Conservation (phyloP, 2,113 vertebrate species). For the Melospiza melodia region DNA sequence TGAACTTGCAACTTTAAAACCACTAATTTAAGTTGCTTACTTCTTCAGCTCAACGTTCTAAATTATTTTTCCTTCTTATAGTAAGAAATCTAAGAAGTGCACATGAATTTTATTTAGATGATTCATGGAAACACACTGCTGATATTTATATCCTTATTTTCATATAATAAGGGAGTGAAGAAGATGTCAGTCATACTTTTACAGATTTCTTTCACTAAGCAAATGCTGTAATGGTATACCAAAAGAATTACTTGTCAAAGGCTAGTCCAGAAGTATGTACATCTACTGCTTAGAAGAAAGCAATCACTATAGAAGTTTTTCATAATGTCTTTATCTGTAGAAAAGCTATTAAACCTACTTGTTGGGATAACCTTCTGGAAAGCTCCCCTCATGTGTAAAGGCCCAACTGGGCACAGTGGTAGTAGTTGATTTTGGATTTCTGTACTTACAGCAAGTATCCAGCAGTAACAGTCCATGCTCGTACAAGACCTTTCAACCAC, state of each 20-base stretch:
- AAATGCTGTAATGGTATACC: background rate
- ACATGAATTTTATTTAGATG: background rate
- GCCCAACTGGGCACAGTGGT: background rate
- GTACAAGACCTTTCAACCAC: constrained; percentile 97
- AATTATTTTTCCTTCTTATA: background rate
- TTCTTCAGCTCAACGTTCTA: background rate
- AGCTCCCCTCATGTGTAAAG: background rate
- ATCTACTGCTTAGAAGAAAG: background rate
- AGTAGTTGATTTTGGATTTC: background rate
- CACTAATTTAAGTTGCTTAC: background rate
- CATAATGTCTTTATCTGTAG: background rate
- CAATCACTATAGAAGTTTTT: background rate
- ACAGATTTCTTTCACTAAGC: background rate
- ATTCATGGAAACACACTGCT: background rate
- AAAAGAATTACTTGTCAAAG: background rate
- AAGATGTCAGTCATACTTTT: background rate
- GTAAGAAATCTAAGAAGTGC: background rate
- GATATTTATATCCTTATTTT: background rate
- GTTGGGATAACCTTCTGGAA: background rate
- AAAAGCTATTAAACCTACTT: background rate
- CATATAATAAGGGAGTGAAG: background rate
- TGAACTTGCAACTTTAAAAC: background rate
- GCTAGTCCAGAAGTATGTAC: background rate
- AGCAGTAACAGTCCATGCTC: constrained; percentile 96
- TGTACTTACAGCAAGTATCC: constrained; percentile 92